Evolutionary conservation across 2,113 vertebrate genomes (phyloP), one percentile per base, ranked within the genome.

Genomic region (Pandion haliaetus): DNA sequence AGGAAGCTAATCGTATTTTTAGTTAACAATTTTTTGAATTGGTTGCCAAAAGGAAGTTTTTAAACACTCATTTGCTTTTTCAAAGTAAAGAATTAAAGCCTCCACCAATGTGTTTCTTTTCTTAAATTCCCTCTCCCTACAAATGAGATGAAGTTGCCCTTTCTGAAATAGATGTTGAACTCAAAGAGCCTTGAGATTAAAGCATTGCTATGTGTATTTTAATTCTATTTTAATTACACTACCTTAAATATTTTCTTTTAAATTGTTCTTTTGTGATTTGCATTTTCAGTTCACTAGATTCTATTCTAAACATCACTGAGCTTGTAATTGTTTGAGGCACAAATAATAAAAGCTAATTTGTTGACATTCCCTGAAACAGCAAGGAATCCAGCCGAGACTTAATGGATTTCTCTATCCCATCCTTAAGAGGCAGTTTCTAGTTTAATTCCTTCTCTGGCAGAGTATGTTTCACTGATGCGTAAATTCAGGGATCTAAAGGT

Each of bases 321-420:
- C 80, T 90, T 83, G 45, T 93, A 83, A 90, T 89, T 93, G 82
- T 96, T 88, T 86, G 65, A 96, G 66, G 61, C 62, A 87, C 83
- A 95, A 96, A 96, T 95, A 94, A 81, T 82, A 92, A 91, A 95
- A 92, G 74, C 65, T 94, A 88, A 94, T 95, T 94, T 86, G 61
- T 93, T 95, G 92, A 77, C 78, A 83, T 80, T 91, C 65, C 52
- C 84, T 79, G 86, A 95, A 96, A 91, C 66, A 97, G 19, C 66
- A 91, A 96, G 82, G 66, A 95, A 91, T 93, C 85, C 88, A 93
- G 36, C n/a, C 0, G 57, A 94, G 76, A 73, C 47, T 50, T 92
- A 94, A 91, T 95, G 88, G 26, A 66, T 97, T 97, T 95, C 63
- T 93, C 42, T 77, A 32, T 58, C 58, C 44, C 42, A 73, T 96